Percentiles rank a stretch among this genome's conserved stretches.
phyloP scores from a whole-genome alignment of 92 coral and sea anemone genomes.

The Parazoanthus swiftii region DNA sequence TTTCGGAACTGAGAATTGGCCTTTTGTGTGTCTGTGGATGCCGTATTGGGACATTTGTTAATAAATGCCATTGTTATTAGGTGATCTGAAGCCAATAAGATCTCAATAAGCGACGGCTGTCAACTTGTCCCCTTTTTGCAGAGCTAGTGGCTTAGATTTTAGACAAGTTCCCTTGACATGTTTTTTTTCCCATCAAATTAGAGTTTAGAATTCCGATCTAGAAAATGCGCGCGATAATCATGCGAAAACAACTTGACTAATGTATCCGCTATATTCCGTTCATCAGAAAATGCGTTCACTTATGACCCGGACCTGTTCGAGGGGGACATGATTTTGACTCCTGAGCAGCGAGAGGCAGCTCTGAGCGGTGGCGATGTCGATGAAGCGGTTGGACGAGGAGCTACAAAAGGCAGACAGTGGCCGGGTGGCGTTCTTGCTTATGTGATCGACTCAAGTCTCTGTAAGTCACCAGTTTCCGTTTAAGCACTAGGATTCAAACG shows the following conservation, averaged over 20 bases:
- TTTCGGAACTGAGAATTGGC: too few species aligned
- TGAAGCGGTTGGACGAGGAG: conserved; percentile 61
- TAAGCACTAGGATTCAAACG: not conserved
- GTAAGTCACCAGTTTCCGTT: conserved; percentile 23
- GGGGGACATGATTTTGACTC: conserved; percentile 81
- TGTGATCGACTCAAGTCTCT: conserved; percentile 53
- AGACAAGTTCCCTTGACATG: too few species aligned
- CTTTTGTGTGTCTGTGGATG: too few species aligned
- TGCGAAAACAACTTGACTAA: not conserved
- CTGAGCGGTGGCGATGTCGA: conserved; percentile 67
- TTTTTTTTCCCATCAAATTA: too few species aligned
- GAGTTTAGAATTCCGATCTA: too few species aligned
- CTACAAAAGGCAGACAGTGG: conserved; percentile 67
- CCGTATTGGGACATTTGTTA: too few species aligned
- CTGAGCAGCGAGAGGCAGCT: conserved; percentile 69
- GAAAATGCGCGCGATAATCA: not conserved
- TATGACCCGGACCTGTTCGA: conserved; percentile 71
- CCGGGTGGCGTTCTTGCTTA: conserved; percentile 78
- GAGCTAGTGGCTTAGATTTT: too few species aligned
- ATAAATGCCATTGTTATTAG: too few species aligned
- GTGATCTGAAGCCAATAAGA: too few species aligned
- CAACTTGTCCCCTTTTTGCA: too few species aligned
- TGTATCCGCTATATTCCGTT: not conserved
- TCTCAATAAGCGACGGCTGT: too few species aligned
- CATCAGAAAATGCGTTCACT: conserved; percentile 30